These are phyloP conservation scores for Avahi laniger DNA, from an alignment of 2,797 vertebrate genomes.

Conservation along the genomic window DNA sequence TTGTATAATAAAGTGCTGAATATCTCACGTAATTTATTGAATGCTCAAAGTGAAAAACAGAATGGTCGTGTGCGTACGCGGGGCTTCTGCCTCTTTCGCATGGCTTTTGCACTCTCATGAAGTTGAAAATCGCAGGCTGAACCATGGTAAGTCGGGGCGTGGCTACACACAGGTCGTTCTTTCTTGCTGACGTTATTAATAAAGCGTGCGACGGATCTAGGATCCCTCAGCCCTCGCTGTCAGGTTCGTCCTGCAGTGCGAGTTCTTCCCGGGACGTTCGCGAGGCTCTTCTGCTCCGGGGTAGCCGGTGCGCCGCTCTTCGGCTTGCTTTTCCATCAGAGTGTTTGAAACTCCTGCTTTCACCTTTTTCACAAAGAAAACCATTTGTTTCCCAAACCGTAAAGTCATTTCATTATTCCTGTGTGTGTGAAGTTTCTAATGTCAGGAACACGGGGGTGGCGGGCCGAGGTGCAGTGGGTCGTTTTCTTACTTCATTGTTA, in stretches of 20 bases:
- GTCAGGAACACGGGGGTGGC: background rate
- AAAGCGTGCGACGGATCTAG: background rate
- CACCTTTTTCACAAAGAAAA: background rate
- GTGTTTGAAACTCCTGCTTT: background rate
- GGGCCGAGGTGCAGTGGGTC: fast-evolving
- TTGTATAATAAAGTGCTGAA: background rate
- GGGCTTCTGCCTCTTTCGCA: background rate
- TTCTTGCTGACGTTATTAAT: no score
- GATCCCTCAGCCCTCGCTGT: fast-evolving
- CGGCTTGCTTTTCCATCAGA: fast-evolving
- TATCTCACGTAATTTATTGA: background rate
- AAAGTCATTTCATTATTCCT: background rate
- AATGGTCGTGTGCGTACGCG: fast-evolving
- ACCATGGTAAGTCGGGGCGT: fast-evolving
- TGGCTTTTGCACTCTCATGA: background rate
- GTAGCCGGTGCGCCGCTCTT: fast-evolving
- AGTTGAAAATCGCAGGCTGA: background rate
- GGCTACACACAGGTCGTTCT: background rate
- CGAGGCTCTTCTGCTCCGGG: background rate
- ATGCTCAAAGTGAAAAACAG: background rate
- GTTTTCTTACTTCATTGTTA: background rate
- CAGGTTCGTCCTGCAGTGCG: fast-evolving
- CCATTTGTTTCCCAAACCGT: background rate
- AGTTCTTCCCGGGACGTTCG: fast-evolving
- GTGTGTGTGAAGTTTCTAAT: background rate